phyloP scores from a whole-genome alignment of 1,140 invertebrate species.

The Ooceraea biroi region DNA sequence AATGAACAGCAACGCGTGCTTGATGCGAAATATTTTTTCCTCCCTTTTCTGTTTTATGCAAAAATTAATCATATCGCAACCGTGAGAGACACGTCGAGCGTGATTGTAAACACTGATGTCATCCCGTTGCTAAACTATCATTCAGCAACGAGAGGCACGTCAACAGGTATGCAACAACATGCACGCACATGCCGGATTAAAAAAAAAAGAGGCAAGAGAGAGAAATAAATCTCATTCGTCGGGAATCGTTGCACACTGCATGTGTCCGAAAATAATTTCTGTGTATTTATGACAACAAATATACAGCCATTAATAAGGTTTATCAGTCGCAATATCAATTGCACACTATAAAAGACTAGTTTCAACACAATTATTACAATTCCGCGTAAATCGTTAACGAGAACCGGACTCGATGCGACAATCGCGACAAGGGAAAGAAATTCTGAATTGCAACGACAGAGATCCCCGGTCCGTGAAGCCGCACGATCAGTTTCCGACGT shows the following conservation, averaged over 20 bases:
- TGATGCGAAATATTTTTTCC: constrained; percentile 16
- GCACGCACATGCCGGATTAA: constrained; percentile 26
- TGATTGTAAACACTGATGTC: constrained; percentile 49
- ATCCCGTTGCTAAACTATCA: constrained; percentile 52
- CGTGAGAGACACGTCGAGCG: constrained; percentile 42
- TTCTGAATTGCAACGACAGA: background rate
- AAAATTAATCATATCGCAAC: constrained; percentile 49
- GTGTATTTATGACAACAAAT: background rate
- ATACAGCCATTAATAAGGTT: background rate
- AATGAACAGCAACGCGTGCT: constrained; percentile 19
- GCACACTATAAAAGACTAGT: background rate
- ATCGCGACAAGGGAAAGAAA: background rate
- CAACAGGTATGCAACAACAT: constrained; percentile 30
- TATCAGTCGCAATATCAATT: background rate
- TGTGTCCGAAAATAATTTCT: constrained; percentile 4
- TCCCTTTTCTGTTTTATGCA: constrained; percentile 12
- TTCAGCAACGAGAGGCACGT: constrained; percentile 36
- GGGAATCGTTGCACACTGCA: background rate
- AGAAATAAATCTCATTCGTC: constrained; percentile 42
- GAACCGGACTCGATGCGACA: background rate
- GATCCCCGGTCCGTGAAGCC: background rate
- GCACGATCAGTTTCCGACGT: background rate
- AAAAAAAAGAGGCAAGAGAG: constrained; percentile 19
- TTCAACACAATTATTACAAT: background rate
- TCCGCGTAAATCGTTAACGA: background rate